Percentiles rank a stretch among this genome's conserved stretches.
phyloP scores from a whole-genome alignment of 2,888 invertebrate genomes.

The Torymus texanus region DNA sequence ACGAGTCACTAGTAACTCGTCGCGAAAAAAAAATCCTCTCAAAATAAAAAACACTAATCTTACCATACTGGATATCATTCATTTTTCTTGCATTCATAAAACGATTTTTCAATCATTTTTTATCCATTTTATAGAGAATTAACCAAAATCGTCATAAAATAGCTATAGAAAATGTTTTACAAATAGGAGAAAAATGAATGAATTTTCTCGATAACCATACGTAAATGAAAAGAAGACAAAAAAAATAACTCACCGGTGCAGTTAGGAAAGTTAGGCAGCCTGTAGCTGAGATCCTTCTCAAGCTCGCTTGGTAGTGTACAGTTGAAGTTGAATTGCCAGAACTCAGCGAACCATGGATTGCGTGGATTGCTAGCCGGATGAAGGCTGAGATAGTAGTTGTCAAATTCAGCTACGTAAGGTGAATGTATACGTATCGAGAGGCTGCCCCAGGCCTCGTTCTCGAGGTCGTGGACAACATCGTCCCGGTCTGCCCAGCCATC shows the following conservation, averaged over 20 bases:
- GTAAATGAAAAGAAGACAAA: neutral
- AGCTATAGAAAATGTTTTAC: too few relatives aligned
- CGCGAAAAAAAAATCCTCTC: too few relatives aligned
- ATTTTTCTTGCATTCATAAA: too few relatives aligned
- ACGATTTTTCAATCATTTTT: too few relatives aligned
- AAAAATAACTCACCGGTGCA: constrained; percentile 48
- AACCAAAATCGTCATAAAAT: too few relatives aligned
- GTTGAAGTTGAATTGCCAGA: constrained; percentile 85
- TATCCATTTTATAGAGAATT: too few relatives aligned
- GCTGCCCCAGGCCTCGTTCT: constrained; percentile 82
- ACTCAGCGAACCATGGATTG: constrained; percentile 87
- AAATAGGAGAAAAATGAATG: too few relatives aligned
- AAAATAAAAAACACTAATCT: too few relatives aligned
- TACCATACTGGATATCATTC: too few relatives aligned
- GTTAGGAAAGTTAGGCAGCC: constrained; percentile 47
- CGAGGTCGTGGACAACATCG: constrained; percentile 83
- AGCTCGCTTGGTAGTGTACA: constrained; percentile 75
- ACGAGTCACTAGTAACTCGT: too few relatives aligned
- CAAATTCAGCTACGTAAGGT: constrained; percentile 81
- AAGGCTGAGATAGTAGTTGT: constrained; percentile 82
- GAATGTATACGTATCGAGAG: constrained; percentile 86
- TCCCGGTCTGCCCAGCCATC: constrained; percentile 87
- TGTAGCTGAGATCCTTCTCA: constrained; percentile 44
- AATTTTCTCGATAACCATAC: too few relatives aligned
- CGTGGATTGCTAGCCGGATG: constrained; percentile 80